Base-by-base conservation (phyloP, 2,888 invertebrate species). In the Drosophila heteroneura region DNA sequence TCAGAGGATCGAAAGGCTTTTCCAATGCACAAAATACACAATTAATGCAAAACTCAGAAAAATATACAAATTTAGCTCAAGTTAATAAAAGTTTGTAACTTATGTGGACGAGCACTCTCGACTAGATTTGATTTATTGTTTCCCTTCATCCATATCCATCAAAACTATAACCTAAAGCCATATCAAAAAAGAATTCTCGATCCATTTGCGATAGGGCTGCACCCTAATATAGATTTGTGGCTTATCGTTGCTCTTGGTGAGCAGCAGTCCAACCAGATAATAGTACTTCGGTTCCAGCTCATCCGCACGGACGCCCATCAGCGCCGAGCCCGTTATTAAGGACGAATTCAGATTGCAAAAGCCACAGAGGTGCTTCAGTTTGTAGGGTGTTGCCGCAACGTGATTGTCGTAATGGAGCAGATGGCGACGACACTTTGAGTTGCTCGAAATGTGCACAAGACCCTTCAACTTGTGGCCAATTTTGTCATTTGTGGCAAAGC, bases 241-340 rank as follows among this genome's bases (percentile, higher is more conserved):
- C n/a, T n/a, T 39, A 19, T 32, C 28, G 1, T 10, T 3, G 16
- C 26, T 35, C 9, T 51, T 57, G 14, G 28, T 10, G 5, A 69
- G 49, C 0, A 74, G 60, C 4, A 81, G 12, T 1, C 81, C 80
- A 16, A 66, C 33, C 3, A 73, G 65, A 30, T 68, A 61, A 19
- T 70, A 80, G 12, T 41, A 70, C 14, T 69, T 59, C 6, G 58
- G 60, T 19, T 74, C 63, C 0, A 39, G 51, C 0, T 2, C 30
- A 4, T 60, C 47, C 16, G 72, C 44, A 7, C 49, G 59, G 2
- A 76, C 57, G n/a, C 32, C 74, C 76, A 81, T 81, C 32, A 79
- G 33, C 0, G 80, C 51, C 6, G 80, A 59, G 1, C 76, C 80
- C n/a, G 57, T 61, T 0, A 74, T n/a, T 5, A 80, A 26, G 0